Evolutionary conservation across 2,113 vertebrate species (phyloP).

Genomic region (Poicephalus meyeri): DNA sequence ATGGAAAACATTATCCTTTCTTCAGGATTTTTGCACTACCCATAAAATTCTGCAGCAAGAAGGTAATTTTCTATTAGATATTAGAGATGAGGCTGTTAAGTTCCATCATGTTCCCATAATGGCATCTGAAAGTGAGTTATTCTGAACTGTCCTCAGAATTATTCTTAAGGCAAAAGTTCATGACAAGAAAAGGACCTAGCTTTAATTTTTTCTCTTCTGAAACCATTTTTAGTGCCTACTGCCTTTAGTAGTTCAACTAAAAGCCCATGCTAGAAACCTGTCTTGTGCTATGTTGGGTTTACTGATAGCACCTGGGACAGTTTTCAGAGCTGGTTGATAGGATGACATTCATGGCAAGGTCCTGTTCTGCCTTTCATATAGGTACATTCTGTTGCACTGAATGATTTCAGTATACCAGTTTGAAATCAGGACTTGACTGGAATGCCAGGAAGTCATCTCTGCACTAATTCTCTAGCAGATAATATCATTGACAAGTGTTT

Average conservation of each 20-base stretch:
- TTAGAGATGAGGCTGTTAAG: not conserved
- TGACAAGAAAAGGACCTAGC: not conserved
- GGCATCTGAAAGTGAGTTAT: not conserved
- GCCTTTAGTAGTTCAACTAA: not conserved
- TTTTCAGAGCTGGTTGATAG: not conserved
- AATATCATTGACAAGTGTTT: not conserved
- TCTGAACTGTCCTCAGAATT: not conserved
- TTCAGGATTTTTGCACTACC: not conserved
- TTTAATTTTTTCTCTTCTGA: not conserved
- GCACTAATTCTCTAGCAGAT: not conserved
- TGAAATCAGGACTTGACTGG: not conserved
- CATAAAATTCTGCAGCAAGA: not conserved
- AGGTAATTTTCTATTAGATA: constrained; percentile 5
- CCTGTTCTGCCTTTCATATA: not conserved
- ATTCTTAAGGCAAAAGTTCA: not conserved
- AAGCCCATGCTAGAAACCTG: not conserved
- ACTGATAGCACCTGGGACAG: not conserved
- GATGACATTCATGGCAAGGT: not conserved
- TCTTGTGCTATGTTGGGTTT: not conserved
- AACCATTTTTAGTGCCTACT: not conserved
- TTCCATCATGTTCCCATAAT: not conserved
- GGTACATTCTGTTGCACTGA: not conserved
- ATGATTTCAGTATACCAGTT: not conserved
- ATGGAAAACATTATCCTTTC: constrained; percentile 20
- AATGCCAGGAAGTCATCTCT: not conserved